Evolutionary conservation across 2,797 vertebrate species (phyloP).

Genomic region (Xerus rutilus): DNA sequence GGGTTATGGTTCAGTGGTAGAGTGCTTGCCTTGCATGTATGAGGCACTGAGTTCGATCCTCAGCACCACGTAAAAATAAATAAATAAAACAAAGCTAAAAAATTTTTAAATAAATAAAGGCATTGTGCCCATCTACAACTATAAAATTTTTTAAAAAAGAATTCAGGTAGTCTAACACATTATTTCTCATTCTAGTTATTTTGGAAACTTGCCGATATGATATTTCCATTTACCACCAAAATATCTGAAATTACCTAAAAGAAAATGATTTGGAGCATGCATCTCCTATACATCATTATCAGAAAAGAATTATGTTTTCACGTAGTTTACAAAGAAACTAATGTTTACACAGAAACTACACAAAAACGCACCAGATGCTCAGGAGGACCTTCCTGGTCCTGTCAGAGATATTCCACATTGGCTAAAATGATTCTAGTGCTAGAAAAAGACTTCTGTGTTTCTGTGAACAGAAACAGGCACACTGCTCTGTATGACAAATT

Average conservation of each 20-base stretch:
- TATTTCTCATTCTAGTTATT: background rate
- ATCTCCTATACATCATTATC: background rate
- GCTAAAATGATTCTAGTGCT: background rate
- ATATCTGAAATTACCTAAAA: conserved; percentile 5
- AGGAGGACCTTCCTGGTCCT: background rate
- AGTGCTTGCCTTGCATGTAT: no score
- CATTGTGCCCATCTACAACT: no score
- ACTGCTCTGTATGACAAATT: conserved; percentile 65
- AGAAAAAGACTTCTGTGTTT: background rate
- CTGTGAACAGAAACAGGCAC: background rate
- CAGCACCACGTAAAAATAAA: no score
- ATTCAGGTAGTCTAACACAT: background rate
- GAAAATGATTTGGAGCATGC: background rate
- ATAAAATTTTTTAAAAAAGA: background rate
- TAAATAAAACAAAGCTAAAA: no score
- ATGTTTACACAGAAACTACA: background rate
- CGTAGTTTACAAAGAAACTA: background rate
- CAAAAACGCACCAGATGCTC: background rate
- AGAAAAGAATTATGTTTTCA: background rate
- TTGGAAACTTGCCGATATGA: background rate
- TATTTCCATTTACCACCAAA: background rate
- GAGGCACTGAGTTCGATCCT: no score
- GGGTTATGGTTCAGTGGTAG: no score
- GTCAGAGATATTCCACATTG: background rate
- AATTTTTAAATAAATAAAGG: no score